Conservation (phyloP, 1,140 invertebrate species). For the Ceratosolen fusciceps region DNA sequence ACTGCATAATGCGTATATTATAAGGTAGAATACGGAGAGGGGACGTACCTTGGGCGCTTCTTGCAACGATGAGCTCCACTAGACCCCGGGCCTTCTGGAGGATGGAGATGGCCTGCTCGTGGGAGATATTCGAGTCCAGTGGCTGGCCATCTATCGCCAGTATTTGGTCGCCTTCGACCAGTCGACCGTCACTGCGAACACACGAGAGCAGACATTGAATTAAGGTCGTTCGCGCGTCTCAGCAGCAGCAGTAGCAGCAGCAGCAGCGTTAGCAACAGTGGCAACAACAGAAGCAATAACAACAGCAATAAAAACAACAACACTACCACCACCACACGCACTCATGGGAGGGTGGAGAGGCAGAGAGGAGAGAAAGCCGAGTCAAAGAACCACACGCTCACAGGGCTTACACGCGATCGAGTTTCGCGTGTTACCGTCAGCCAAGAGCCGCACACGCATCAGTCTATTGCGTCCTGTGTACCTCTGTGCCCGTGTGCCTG, state of each 20-base stretch:
- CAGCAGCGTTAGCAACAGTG: too few relatives aligned
- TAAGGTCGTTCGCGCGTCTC: background rate
- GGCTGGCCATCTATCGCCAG: slow-evolving; percentile 90
- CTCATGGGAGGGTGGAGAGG: too few relatives aligned
- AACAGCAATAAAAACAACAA: too few relatives aligned
- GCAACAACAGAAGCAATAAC: too few relatives aligned
- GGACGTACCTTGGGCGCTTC: slow-evolving; percentile 73
- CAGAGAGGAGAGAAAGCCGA: too few relatives aligned
- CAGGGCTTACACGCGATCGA: background rate
- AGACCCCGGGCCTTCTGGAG: slow-evolving; percentile 84
- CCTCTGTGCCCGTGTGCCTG: too few relatives aligned
- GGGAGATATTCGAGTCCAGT: slow-evolving; percentile 86
- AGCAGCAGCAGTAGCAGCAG: background rate
- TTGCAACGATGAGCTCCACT: slow-evolving; percentile 82
- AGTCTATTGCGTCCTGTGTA: background rate
- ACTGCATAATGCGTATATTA: background rate
- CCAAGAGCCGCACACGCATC: background rate
- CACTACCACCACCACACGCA: too few relatives aligned
- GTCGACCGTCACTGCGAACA: slow-evolving; percentile 80
- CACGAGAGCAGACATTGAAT: background rate
- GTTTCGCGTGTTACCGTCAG: too few relatives aligned
- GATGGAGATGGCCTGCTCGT: slow-evolving; percentile 87
- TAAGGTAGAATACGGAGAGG: too few relatives aligned
- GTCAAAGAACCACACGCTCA: too few relatives aligned
- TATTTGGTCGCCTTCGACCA: slow-evolving; percentile 89